Evolutionary conservation across 2,797 vertebrate genomes (phyloP), one percentile per base, ranked within the genome.

Genomic region (Onychomys leucogaster): DNA sequence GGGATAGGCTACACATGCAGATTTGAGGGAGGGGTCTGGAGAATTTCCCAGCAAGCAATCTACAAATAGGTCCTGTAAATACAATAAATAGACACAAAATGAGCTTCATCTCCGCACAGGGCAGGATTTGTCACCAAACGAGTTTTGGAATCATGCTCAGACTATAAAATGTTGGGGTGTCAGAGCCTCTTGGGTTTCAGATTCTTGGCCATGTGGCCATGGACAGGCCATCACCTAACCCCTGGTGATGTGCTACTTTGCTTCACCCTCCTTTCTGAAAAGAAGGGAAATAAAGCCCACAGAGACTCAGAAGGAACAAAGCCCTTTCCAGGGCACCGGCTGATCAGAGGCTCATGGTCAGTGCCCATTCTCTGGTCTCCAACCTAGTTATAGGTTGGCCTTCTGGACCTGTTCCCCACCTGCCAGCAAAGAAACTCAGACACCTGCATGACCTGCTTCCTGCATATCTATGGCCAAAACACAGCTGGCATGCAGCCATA

Each of bases 221-320:
- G 61, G 80, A 75, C 37, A 16, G 1, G 61, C 37, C 37, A 67
- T 17, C 9, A 17, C 37, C 61, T 61, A 0, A 57, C 25, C 75
- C 17, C 13, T 8, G n/a, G n/a, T n/a, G n/a, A n/a, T 37, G 12
- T 0, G 1, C 29, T 76, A 55, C 29, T 0, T 2, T 0, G 11
- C 37, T 21, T 4, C 1, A 9, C 14, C 88, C 37, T 76, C 14
- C 90, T 34, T 80, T 63, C 29, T 57, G 21, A 71, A 34, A 7
- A 81, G 63, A 57, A 91, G 52, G 52, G 52, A 71, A 37, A 16
- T 71, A n/a, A 6, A 41, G 59, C 1, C 37, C 7, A 1, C 0
- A 0, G 61, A 25, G 46, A 29, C 21, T 2, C 7, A 9, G 46
- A 34, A 11, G 52, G 29, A 34, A 61, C 63, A 32, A 37, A 75